Evolutionary conservation across 2,113 vertebrate genomes (phyloP), one percentile per base, ranked within the genome.

Genomic region (Pardalotus punctatus): DNA sequence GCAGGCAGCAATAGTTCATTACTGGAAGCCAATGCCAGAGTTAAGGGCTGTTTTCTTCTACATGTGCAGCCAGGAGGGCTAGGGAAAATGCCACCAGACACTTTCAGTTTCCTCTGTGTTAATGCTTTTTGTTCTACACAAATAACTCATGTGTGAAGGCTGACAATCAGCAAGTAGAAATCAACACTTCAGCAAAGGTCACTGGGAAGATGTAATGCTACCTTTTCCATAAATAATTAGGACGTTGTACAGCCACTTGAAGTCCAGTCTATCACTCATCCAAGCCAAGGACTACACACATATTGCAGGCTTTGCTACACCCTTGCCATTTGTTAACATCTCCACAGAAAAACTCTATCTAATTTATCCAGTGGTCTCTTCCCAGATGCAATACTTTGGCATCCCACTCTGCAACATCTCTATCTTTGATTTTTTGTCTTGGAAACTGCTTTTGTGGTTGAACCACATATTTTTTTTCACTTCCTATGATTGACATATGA

Each of bases 341-440:
- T 94, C 74, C 71, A 84, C 81, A 94, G 56, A 94, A 92, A 85
- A 94, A 81, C 67, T 95, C 89, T 88, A 6, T 97, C 97, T 87
- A 33, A 94, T 97, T 94, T 96, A 71, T 48, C 25, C 86, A 93
- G 70, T 24, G 35, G 45, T 78, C 69, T 94, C 88, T 96, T 96
- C 94, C 97, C 96, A 98, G 91, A 97, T 97, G 96, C 90, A 84
- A 80, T 96, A 94, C 85, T 95, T 95, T 95, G 95, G 88, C 88
- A 97, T 97, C 88, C 84, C 95, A 50, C 74, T 85, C 69, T 67
- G 87, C 66, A 97, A 90, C 74, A 93, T 97, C 95, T 97, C 94
- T 97, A 97, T 96, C 97, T 98, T 96, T 97, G 86, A 97, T 95
- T 97, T 96, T 82, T 93, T 96, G 90, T 95, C 95, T 97, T 96